Percentiles rank a stretch among this genome's conserved stretches.
Evolutionary conservation across 1,140 invertebrate genomes (phyloP).

Genomic region (Coenobita brevimanus): DNA sequence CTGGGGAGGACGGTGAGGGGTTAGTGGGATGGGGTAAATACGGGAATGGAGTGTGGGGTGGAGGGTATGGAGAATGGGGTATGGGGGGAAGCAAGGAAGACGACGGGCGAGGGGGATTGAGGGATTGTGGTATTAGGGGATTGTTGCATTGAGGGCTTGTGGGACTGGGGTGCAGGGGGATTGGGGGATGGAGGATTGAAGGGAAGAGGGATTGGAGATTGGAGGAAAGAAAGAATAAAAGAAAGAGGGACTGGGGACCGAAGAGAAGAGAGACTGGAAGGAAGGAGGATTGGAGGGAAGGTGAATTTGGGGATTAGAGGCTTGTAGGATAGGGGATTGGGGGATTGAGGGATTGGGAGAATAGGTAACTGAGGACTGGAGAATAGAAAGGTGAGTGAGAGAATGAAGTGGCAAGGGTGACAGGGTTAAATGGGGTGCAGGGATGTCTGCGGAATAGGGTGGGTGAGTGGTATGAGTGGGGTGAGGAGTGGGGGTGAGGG

Average conservation of each 20-base stretch:
- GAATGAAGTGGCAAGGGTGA: not conserved
- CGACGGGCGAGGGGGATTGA: not conserved
- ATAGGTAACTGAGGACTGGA: not conserved
- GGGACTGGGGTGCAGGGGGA: not conserved
- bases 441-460: not conserved
- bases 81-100: not conserved
- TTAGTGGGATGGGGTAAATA: not conserved
- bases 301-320: not conserved
- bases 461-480: not conserved
- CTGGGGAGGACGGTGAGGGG: conserved; percentile 72
- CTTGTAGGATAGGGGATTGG: not conserved
- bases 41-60: not conserved
- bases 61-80: not conserved
- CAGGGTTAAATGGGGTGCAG: not conserved
- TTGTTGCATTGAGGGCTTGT: too few species aligned
- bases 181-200: not conserved
- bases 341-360: not conserved
- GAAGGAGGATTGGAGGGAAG: not conserved
- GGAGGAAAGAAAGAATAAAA: not conserved
- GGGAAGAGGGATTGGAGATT: too few species aligned
- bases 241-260: not conserved
- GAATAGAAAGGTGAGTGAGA: not conserved
- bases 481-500: conserved; percentile 12
- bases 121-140: not conserved
- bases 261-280: not conserved